These are phyloP conservation scores for Latrodectus elegans DNA, from an alignment of 2,888 invertebrate genomes.

Conservation along the genomic window DNA sequence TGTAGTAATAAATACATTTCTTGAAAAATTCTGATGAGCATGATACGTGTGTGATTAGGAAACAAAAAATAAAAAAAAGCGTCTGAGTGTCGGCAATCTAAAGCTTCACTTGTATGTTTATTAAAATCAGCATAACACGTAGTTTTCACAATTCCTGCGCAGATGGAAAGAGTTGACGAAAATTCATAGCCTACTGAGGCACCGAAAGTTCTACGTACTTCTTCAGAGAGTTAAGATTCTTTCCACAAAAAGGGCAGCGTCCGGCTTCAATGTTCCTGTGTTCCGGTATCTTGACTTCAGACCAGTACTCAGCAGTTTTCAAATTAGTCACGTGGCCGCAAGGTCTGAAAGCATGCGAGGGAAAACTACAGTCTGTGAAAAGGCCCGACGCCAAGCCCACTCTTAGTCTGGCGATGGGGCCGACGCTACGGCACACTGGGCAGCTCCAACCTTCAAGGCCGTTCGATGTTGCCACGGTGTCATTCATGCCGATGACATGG, in stretches of 20 bases:
- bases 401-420: slow-evolving; percentile 93
- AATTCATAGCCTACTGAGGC: not conserved
- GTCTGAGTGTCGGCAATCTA: too few species aligned
- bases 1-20: too few species aligned
- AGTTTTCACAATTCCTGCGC: too few species aligned
- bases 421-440: slow-evolving; percentile 75
- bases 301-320: slow-evolving; percentile 93
- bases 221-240: slow-evolving; percentile 30
- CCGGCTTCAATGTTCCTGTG: slow-evolving; percentile 40
- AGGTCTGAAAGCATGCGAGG: slow-evolving; percentile 97
- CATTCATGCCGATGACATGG: slow-evolving; percentile 30
- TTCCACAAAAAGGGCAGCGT: slow-evolving; percentile 47
- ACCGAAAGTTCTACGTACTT: slow-evolving; percentile 31
- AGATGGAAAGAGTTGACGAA: too few species aligned
- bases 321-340: slow-evolving; percentile 99
- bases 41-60: too few species aligned
- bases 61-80: too few species aligned
- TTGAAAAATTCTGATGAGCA: too few species aligned
- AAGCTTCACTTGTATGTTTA: too few species aligned
- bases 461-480: not conserved
- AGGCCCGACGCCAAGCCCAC: slow-evolving; percentile 99
- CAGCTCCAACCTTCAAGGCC: slow-evolving; percentile 39
- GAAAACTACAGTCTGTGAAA: slow-evolving; percentile 93
- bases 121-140: too few species aligned
- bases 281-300: slow-evolving; percentile 24